Evolutionary conservation across 2,888 invertebrate species (phyloP).

Genomic region (Hydroisotoma schaefferi): DNA sequence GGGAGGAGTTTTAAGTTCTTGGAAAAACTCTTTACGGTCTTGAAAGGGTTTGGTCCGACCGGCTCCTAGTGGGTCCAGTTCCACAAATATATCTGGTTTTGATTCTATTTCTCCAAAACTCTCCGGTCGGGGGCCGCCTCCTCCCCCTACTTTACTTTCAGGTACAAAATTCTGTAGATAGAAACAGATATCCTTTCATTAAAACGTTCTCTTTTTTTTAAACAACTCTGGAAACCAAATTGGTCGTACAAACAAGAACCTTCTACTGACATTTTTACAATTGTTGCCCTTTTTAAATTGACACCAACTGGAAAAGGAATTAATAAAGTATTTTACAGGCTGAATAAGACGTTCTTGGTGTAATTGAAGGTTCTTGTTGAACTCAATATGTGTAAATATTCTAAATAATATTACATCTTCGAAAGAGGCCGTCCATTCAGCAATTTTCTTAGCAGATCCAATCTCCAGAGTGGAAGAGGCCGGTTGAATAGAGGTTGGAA

Average conservation of each 20-base stretch:
- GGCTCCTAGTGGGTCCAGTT: slow-evolving; percentile 83
- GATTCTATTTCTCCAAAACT: slow-evolving; percentile 7
- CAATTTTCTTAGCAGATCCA: slow-evolving; percentile 4
- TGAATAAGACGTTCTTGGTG: too few relatives aligned
- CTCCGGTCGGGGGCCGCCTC: slow-evolving; percentile 11
- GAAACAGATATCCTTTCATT: background rate
- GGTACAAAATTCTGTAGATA: slow-evolving; percentile 44
- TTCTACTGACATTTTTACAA: too few relatives aligned
- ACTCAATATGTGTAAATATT: too few relatives aligned
- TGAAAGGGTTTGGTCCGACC: slow-evolving; percentile 81
- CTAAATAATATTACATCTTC: slow-evolving; percentile 49
- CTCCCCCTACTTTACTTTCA: slow-evolving; percentile 27
- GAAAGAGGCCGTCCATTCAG: slow-evolving; percentile 47
- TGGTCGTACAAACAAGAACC: too few relatives aligned
- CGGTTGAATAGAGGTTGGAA: background rate
- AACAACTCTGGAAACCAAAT: too few relatives aligned
- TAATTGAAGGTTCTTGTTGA: too few relatives aligned
- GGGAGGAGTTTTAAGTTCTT: slow-evolving; percentile 90
- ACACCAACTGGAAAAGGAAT: too few relatives aligned
- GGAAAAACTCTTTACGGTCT: slow-evolving; percentile 94
- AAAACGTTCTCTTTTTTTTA: background rate
- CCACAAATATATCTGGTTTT: slow-evolving; percentile 75
- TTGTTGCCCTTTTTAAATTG: too few relatives aligned
- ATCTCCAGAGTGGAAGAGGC: background rate
- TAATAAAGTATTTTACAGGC: too few relatives aligned